A percentile compares a stretch with the other conserved stretches of the same genome.
Conservation (phyloP, 2,797 vertebrate species). For the Miichthys miiuy region DNA sequence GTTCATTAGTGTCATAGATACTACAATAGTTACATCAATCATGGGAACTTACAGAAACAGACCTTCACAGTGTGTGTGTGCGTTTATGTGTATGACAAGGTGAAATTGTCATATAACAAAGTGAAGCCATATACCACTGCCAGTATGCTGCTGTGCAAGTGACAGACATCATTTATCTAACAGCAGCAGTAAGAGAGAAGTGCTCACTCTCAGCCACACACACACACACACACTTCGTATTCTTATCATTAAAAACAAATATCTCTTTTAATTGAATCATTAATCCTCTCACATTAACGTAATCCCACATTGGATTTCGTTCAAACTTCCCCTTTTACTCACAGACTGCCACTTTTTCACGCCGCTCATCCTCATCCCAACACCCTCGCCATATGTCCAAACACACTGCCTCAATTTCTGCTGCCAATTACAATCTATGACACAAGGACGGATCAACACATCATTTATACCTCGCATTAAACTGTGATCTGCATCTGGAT, state of each 20-base stretch:
- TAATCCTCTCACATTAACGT: conserved; percentile 45
- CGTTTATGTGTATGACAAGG: conserved; percentile 38
- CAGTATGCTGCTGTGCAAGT: conserved; percentile 42
- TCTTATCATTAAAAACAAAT: conserved; percentile 28
- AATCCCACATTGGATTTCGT: conserved; percentile 39
- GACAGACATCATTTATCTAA: conserved; percentile 63
- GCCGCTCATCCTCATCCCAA: conserved; percentile 10
- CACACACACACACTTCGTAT: background rate
- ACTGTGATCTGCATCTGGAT: conserved; percentile 25
- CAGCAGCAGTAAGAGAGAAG: conserved; percentile 17
- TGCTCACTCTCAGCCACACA: conserved; percentile 16
- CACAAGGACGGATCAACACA: conserved; percentile 36
- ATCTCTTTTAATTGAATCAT: conserved; percentile 29
- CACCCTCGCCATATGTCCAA: conserved; percentile 50
- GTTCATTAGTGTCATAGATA: conserved; percentile 28
- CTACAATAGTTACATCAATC: conserved; percentile 42
- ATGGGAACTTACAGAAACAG: conserved; percentile 20
- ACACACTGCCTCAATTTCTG: conserved; percentile 34
- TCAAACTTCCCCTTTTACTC: background rate
- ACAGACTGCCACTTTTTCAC: conserved; percentile 1
- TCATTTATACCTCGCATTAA: conserved; percentile 15
- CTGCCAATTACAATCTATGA: conserved; percentile 42
- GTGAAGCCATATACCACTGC: conserved; percentile 50
- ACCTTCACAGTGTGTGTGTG: conserved; percentile 15
- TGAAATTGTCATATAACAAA: conserved; percentile 57